Percentiles rank a stretch among this genome's conserved stretches.
These are phyloP conservation scores for Cephalopholis sonnerati DNA, from an alignment of 2,113 vertebrate genomes.

Conservation along the genomic window DNA sequence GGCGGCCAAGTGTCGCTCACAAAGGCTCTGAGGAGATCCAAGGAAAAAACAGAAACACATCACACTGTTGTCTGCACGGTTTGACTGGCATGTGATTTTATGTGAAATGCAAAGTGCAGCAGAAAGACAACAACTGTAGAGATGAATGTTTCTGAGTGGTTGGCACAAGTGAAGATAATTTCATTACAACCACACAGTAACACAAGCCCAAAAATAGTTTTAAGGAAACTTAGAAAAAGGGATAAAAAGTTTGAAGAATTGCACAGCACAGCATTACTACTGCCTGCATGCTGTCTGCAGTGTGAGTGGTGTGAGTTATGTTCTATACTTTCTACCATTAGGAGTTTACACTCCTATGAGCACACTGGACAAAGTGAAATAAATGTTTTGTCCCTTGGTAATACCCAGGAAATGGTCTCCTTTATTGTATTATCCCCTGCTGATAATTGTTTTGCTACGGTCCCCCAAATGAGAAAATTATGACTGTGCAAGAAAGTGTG, in stretches of 20 bases:
- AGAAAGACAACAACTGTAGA: not conserved
- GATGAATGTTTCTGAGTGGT: not conserved
- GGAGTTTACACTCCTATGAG: slow-evolving; percentile 58
- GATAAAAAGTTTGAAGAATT: slow-evolving; percentile 22
- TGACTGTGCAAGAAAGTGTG: slow-evolving; percentile 45
- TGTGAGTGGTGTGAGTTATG: slow-evolving; percentile 54
- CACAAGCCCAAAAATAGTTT: not conserved
- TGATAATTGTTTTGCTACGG: slow-evolving; percentile 72
- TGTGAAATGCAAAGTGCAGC: not conserved
- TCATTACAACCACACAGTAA: too few relatives aligned
- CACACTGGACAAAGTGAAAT: slow-evolving; percentile 72
- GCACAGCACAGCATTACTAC: slow-evolving; percentile 31
- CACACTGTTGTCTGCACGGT: not conserved
- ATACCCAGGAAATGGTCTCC: slow-evolving; percentile 65
- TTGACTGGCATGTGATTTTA: not conserved
- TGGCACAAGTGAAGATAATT: not conserved
- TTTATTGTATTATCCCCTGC: slow-evolving; percentile 69
- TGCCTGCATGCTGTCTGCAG: slow-evolving; percentile 39
- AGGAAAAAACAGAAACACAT: not conserved
- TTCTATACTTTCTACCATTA: slow-evolving; percentile 45
- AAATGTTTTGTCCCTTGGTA: slow-evolving; percentile 70
- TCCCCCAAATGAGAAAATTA: slow-evolving; percentile 73
- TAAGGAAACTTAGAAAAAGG: not conserved
- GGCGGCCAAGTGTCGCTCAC: not conserved
- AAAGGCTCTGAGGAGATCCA: not conserved